Conservation (phyloP, 2,113 vertebrate species). For the Sclerurus mexicanus region DNA sequence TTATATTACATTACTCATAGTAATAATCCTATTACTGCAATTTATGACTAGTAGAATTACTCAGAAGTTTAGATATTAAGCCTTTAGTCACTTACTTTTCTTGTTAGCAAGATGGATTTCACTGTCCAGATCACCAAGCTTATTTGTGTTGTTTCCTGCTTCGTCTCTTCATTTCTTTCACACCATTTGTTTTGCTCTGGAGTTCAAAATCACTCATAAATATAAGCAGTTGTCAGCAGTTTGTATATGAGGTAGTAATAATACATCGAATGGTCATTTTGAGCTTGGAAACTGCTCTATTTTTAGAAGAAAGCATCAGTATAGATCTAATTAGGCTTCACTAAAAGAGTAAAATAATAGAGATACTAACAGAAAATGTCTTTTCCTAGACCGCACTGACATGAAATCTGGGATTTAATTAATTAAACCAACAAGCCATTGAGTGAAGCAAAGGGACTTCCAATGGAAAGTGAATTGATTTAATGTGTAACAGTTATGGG, state of each 20-base stretch:
- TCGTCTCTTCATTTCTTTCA: neutral
- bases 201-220: neutral
- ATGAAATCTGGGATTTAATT: neutral
- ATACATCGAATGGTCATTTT: neutral
- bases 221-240: neutral
- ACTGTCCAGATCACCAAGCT: neutral
- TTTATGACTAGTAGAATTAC: neutral
- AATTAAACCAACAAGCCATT: neutral
- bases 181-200: neutral
- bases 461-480: neutral
- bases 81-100: neutral
- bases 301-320: neutral
- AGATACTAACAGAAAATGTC: neutral
- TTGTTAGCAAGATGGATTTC: neutral
- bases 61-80: neutral
- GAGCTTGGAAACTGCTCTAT: neutral
- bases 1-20: neutral
- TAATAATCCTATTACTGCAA: neutral
- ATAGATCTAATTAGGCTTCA: neutral
- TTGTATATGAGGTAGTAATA: neutral
- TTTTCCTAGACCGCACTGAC: neutral
- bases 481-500: neutral
- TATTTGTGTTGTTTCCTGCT: neutral
- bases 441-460: neutral
- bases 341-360: neutral